Evolutionary conservation across 35 echinoderm and acorn worm species (phyloP), one percentile per base, ranked within the genome.

Genomic region (Patiria miniata): DNA sequence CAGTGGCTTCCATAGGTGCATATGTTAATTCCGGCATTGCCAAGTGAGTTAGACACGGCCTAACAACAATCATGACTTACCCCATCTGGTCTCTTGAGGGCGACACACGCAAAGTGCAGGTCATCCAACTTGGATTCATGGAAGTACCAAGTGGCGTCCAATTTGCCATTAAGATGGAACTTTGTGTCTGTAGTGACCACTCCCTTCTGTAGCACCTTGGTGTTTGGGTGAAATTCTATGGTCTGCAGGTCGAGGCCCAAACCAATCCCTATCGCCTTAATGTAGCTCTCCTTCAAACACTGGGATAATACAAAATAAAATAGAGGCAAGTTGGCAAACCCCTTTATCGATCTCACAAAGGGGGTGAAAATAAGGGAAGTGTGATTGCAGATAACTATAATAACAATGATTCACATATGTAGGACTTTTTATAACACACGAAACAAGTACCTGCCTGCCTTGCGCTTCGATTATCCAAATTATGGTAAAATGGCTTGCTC

Each of bases 281-380:
- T 94, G 76, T 95, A 99, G 68, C 96, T 95, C 51, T 99, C 96
- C 73, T 99, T 99, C 1, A 99, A 82, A 85, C 96, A 99, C 96
- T 99, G 81, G 7, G 82, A 61, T 39, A 83, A 87, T 30, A 19
- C 12, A 81, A 86, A 9, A 77, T 77, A 84, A 77, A 37, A 85
- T 61, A 44, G 21, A 32, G 29, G 19, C 1, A 77, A 77, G 23
- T 77, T 34, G 61, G 7, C 34, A 5, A 86, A 32, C 38, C 76
- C 38, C 18, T 8, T 36, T 36, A 36, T 56, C 2, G 8, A 52
- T 60, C 4, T 32, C 26, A 36, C 26, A 36, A 47, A 47, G 4
- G 12, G 42, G 42, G 12, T 12, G 12, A 47, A 47, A 47, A 47
- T 47, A 4, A 47, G 42, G 12, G 12, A 47, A 12, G 12, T 47